Percentiles rank a stretch among this genome's conserved stretches.
Evolutionary conservation across 2,113 vertebrate genomes (phyloP).

Genomic region (Bostrychus sinensis): DNA sequence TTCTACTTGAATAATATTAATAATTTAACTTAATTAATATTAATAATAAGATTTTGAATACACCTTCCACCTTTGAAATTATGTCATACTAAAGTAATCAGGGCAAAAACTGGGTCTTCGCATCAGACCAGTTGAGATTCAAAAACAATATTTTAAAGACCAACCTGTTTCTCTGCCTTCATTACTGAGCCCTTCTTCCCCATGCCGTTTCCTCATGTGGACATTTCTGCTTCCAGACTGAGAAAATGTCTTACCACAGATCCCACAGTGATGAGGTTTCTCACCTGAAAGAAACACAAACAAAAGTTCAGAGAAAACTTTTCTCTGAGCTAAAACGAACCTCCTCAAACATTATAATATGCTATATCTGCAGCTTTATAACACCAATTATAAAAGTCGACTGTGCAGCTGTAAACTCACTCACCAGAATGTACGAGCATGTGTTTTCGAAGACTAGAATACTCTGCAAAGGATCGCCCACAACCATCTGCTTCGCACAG

Average conservation of each 20-base stretch:
- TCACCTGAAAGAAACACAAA: constrained; percentile 80
- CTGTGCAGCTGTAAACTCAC: constrained; percentile 29
- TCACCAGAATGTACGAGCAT: constrained; percentile 97
- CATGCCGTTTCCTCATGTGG: constrained; percentile 94
- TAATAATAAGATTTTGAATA: no score
- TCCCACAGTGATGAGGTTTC: constrained; percentile 94
- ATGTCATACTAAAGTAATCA: no score
- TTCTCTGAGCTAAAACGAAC: background rate
- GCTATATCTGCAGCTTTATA: background rate
- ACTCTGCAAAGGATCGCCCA: constrained; percentile 96
- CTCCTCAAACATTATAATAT: background rate
- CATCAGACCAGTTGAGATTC: background rate
- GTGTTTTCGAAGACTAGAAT: constrained; percentile 98
- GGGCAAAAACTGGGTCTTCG: no score
- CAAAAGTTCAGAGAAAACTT: background rate
- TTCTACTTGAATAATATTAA: no score
- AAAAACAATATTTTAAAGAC: background rate
- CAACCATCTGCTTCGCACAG: constrained; percentile 94
- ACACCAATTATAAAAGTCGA: background rate
- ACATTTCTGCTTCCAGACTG: constrained; percentile 98
- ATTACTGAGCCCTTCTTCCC: constrained; percentile 70
- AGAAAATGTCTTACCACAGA: constrained; percentile 96
- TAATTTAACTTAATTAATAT: no score
- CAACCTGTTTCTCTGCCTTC: constrained; percentile 76
- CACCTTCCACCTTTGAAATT: no score